Percentiles rank a stretch among this genome's conserved stretches.
phyloP scores from a whole-genome alignment of 2,113 vertebrate species.

The Cephalopterus ornatus region DNA sequence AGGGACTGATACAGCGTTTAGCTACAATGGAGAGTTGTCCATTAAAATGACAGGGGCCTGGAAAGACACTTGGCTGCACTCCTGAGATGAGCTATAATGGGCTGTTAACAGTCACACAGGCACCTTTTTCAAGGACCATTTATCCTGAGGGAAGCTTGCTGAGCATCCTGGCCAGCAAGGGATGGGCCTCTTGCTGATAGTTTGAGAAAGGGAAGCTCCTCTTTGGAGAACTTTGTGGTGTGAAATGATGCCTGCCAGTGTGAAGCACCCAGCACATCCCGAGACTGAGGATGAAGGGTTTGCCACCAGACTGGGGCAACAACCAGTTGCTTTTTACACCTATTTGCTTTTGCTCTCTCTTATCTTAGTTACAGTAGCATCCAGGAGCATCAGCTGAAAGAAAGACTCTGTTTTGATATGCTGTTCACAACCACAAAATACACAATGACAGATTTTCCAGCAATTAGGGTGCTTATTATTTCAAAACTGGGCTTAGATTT shows the following conservation, averaged over 20 bases:
- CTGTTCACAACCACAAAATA: neutral
- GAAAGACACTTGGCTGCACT: neutral
- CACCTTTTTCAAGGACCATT: neutral
- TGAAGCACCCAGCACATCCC: neutral
- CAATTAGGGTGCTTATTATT: neutral
- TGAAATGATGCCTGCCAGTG: neutral
- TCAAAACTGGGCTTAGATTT: neutral
- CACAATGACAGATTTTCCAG: neutral
- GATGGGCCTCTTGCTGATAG: accelerated
- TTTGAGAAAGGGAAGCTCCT: neutral
- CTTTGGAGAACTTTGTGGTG: neutral
- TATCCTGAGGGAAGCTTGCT: neutral
- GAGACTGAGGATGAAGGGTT: accelerated
- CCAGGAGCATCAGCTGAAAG: neutral
- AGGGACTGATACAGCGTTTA: neutral
- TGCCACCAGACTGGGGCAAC: neutral
- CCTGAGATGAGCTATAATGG: neutral
- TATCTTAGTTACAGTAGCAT: neutral
- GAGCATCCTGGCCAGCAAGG: neutral
- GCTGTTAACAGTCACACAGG: neutral
- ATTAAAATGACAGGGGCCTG: conserved; percentile 2
- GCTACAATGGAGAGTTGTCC: conserved; percentile 1
- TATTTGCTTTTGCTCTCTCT: neutral
- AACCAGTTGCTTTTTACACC: neutral
- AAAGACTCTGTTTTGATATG: neutral